Evolutionary conservation across 2,888 invertebrate species (phyloP).

Genomic region (Yponomeuta sedellus): DNA sequence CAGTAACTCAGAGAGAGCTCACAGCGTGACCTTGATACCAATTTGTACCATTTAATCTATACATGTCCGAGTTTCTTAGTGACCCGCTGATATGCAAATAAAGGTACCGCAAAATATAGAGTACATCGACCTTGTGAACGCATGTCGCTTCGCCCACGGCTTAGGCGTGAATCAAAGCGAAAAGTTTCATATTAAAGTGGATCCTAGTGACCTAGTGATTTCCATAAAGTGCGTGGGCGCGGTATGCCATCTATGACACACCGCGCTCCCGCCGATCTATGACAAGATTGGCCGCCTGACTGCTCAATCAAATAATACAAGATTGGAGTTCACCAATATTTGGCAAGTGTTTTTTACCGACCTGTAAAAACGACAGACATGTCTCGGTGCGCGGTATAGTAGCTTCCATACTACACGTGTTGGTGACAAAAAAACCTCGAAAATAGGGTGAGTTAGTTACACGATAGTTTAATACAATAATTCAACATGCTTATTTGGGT

Average conservation of each 20-base stretch:
- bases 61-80: constrained; percentile 65
- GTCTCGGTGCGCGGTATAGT: background rate
- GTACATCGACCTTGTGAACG: constrained; percentile 66
- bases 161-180: constrained; percentile 55
- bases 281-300: background rate
- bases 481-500: no score
- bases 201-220: constrained; percentile 73
- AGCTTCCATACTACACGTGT: background rate
- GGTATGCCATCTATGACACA: background rate
- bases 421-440: background rate
- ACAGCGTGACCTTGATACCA: constrained; percentile 67
- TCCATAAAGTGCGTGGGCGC: constrained; percentile 62
- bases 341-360: background rate
- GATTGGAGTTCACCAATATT: no score
- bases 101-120: constrained; percentile 65
- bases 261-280: background rate
- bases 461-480: background rate
- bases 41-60: constrained; percentile 59
- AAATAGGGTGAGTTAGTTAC: background rate
- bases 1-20: constrained; percentile 62
- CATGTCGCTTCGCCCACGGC: constrained; percentile 42
- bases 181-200: constrained; percentile 38
- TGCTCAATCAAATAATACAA: background rate
- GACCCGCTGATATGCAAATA: constrained; percentile 65
- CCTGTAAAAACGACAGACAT: constrained; percentile 4